Conservation (phyloP, 2,113 vertebrate species). For the Ascaphus truei region DNA sequence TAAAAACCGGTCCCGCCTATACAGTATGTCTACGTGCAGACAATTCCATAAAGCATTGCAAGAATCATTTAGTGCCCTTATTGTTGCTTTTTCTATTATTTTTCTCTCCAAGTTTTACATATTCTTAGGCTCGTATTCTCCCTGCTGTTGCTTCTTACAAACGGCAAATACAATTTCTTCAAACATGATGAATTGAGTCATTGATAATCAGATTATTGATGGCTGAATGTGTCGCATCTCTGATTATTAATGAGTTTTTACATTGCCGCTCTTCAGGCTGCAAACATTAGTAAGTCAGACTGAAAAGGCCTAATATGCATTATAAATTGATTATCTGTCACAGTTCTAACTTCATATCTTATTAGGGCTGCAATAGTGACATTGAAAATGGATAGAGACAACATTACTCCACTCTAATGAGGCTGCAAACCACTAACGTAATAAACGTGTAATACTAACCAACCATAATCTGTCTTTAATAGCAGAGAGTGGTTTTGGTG, state of each 20-base stretch:
- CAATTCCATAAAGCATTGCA: neutral
- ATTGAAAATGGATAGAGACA: slow-evolving; percentile 33
- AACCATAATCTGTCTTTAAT: slow-evolving; percentile 30
- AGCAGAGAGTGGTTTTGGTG: neutral
- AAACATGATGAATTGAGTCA: slow-evolving; percentile 22
- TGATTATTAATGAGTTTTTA: slow-evolving; percentile 29
- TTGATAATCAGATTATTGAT: slow-evolving; percentile 35
- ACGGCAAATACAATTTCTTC: slow-evolving; percentile 16
- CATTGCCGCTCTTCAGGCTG: slow-evolving; percentile 1
- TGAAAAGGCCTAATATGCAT: slow-evolving; percentile 30
- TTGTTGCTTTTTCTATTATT: neutral
- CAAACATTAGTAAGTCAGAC: slow-evolving; percentile 19
- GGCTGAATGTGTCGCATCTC: slow-evolving; percentile 26
- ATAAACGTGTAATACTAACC: slow-evolving; percentile 32
- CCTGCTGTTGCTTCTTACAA: neutral
- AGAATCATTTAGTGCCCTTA: neutral
- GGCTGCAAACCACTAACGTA: slow-evolving; percentile 32
- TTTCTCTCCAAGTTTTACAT: neutral
- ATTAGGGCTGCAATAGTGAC: slow-evolving; percentile 29
- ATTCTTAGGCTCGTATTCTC: neutral
- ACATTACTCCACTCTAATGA: slow-evolving; percentile 29
- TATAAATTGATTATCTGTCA: slow-evolving; percentile 38
- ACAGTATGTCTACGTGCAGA: too few species aligned
- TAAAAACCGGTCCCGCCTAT: too few species aligned
- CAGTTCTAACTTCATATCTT: slow-evolving; percentile 30